Evolutionary conservation across 2,888 invertebrate genomes (phyloP), one percentile per base, ranked within the genome.

Genomic region (Drosophila mimica): DNA sequence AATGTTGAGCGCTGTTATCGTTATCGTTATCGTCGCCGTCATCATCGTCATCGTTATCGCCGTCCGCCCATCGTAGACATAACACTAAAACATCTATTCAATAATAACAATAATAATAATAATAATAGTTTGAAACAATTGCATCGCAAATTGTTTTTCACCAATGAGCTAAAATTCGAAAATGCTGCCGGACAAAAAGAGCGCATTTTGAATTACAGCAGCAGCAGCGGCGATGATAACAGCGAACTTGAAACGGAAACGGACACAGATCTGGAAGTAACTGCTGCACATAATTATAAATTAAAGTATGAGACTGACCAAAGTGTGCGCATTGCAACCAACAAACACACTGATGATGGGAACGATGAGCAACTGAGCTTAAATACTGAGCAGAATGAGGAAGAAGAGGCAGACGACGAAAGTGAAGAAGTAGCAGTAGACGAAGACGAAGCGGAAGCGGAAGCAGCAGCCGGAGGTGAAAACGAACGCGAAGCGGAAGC

Each of bases 141-240:
- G 7, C 92, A 91, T 72, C 77, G 68, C 1, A 81, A 81, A 48
- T 66, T 92, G 34, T 92, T 92, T 79, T 92, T 91, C 43, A 59
- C 70, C 0, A 81, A 91, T 43, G 92, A 92, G 68, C 54, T 92
- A 31, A 79, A 69, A 34, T 74, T 56, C 11, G 58, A 61, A 7
- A 75, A 74, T 43, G 38, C 36, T 2, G 17, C 57, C 28, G 84
- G 79, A 13, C 38, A 46, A 15, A 78, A 63, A 25, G 59, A 76
- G 49, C 68, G 70, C 28, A 80, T 92, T 48, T 66, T 92, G 15
- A 89, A 92, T 66, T 90, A 91, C 51, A 91, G 86, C 46, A 90
- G 88, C 53, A 62, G 62, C 17, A 58, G 82, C 83, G 43, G 46
- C 17, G 62, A 68, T 46, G 85, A 79, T 9, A 69, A 68, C 15